Evolutionary conservation across 2,797 vertebrate species (phyloP), one percentile per base, ranked within the genome.

Genomic region (Cirrhinus molitorella): DNA sequence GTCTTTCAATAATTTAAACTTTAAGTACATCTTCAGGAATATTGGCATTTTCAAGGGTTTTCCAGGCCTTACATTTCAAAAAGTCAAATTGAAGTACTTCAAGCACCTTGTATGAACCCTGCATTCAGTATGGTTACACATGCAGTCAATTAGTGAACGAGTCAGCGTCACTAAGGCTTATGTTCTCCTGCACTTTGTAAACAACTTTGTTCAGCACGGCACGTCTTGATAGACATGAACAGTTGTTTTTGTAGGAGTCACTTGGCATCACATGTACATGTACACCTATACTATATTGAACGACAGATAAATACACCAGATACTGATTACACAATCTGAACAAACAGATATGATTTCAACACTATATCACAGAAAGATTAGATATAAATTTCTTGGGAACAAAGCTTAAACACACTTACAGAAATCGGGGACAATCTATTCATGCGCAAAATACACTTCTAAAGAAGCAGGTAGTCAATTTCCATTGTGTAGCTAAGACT

Each of bases 391-490:
- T 40, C 40, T 43, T 8, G 3, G 14, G 21, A 25, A 43, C 6
- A 74, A 55, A 61, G 37, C 9, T 34, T 53, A 66, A 73, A 81
- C 19, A 23, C 34, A 17, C 11, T 34, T 23, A 43, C 16, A 59
- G 65, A 70, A 28, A 68, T 17, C 1, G 2, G 12, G 16, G 23
- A 31, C 17, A 80, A 67, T 57, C 49, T 23, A n/a, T 45, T 57
- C 72, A 76, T 55, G 61, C 43, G 9, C 23, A 23, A 57, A 59
- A 49, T 14, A 45, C 55, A 66, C 81, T 61, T 51, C 7, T 31
- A 53, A 25, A 85, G 57, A 61, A 47, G 5, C 40, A 57, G 63
- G 12, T 31, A 59, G 81, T 59, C 49, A 31, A 59, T 76, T 59
- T 77, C 16, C 40, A 45, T 77, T 70, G 73, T 59, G 72, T 57